These are phyloP conservation scores for Heteromyza rotundicornis DNA, from an alignment of 2,888 invertebrate genomes.

Conservation along the genomic window DNA sequence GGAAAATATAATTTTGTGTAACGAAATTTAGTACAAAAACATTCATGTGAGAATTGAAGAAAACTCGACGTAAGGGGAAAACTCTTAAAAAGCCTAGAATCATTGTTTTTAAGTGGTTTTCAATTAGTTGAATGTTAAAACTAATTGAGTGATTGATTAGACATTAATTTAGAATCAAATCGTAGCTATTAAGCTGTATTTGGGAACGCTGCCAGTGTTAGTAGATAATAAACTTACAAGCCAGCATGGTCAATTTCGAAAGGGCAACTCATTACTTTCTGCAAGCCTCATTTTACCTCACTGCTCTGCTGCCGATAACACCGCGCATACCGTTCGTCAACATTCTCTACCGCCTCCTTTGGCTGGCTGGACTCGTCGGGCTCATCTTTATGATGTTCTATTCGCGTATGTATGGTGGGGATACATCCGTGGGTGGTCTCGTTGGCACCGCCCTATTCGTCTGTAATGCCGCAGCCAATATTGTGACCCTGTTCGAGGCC, in stretches of 20 bases:
- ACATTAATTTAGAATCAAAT: too few species aligned
- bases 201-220: too few species aligned
- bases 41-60: not conserved
- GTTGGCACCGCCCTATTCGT: conserved; percentile 32
- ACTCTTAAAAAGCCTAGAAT: too few species aligned
- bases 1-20: too few species aligned
- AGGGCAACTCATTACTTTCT: not conserved
- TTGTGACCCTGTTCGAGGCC: conserved; percentile 13
- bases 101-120: too few species aligned
- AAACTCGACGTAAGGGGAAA: not conserved
- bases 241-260: not conserved
- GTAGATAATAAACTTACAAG: too few species aligned
- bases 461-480: conserved; percentile 14
- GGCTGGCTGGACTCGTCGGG: not conserved
- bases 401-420: not conserved
- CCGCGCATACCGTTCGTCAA: not conserved
- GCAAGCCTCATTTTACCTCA: not conserved
- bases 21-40: not conserved
- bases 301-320: not conserved
- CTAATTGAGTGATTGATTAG: too few species aligned
- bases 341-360: too few species aligned
- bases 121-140: too few species aligned
- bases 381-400: not conserved
- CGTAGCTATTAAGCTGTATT: too few species aligned
- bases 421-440: conserved; percentile 25